Evolutionary conservation across 2,113 vertebrate species (phyloP).

Genomic region (Atractosteus spatula): DNA sequence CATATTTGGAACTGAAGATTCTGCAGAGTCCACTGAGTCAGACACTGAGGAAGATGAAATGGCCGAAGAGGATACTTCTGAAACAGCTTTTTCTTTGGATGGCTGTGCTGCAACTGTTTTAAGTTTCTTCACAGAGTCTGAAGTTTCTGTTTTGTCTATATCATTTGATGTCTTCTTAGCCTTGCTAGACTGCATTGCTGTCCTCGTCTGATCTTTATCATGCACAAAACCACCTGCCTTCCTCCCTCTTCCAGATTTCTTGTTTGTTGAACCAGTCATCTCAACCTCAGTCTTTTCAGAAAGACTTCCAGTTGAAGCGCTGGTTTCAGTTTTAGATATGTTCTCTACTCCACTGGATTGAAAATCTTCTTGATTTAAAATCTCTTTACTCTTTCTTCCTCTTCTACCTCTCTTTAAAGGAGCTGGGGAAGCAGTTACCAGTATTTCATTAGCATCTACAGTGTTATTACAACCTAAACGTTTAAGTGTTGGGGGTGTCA

Average conservation of each 20-base stretch:
- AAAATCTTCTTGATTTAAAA: constrained; percentile 17
- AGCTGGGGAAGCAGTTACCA: background rate
- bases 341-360: background rate
- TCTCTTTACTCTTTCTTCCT: constrained; percentile 22
- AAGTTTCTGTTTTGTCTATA: background rate
- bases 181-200: constrained; percentile 12
- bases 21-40: constrained; percentile 11
- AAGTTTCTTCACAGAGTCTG: constrained; percentile 2
- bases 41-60: constrained; percentile 21
- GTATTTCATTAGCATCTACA: background rate
- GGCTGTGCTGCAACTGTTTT: too few relatives aligned
- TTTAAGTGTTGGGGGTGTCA: background rate
- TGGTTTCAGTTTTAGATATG: background rate
- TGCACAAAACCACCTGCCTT: background rate
- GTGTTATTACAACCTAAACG: too few relatives aligned
- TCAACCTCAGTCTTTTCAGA: background rate
- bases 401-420: constrained; percentile 33
- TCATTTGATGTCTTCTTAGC: constrained; percentile 21
- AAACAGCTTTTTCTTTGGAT: too few relatives aligned
- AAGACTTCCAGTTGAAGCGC: background rate
- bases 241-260: constrained; percentile 10
- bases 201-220: background rate
- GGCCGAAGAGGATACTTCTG: background rate
- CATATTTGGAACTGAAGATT: constrained; percentile 20
- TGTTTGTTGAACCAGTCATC: background rate